Evolutionary conservation across 2,888 invertebrate species (phyloP).

Genomic region (Mamestra brassicae): DNA sequence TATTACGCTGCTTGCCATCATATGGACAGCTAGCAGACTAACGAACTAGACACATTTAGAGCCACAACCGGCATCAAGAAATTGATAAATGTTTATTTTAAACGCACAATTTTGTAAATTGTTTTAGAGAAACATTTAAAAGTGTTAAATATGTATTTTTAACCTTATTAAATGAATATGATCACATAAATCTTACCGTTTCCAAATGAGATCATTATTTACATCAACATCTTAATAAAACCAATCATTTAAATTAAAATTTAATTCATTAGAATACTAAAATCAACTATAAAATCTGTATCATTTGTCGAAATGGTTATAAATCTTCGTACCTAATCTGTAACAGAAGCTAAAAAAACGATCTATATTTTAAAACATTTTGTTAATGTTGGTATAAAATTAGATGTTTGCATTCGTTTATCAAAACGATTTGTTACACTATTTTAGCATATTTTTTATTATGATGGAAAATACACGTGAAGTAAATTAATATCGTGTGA

Average conservation of each 20-base stretch:
- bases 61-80: too few species aligned
- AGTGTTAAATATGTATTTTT: conserved; percentile 4
- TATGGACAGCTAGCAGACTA: too few species aligned
- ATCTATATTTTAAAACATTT: conserved; percentile 49
- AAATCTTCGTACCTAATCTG: conserved; percentile 54
- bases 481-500: conserved; percentile 19
- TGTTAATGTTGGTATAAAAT: conserved; percentile 44
- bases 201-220: conserved; percentile 54
- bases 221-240: conserved; percentile 54
- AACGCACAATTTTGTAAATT: too few species aligned
- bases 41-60: too few species aligned
- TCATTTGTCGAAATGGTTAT: conserved; percentile 57
- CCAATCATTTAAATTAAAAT: conserved; percentile 51
- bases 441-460: conserved; percentile 20
- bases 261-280: conserved; percentile 46
- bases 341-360: conserved; percentile 51
- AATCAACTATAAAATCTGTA: conserved; percentile 53
- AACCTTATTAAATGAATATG: conserved; percentile 9
- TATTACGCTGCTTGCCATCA: too few species aligned
- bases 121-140: not conserved
- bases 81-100: too few species aligned
- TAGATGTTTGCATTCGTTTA: conserved; percentile 28
- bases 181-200: conserved; percentile 61
- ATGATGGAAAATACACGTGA: conserved; percentile 7
- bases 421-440: conserved; percentile 6